Percentiles rank a stretch among this genome's conserved stretches.
phyloP scores from a whole-genome alignment of 2,888 invertebrate species.

The Stegana nigrithorax region DNA sequence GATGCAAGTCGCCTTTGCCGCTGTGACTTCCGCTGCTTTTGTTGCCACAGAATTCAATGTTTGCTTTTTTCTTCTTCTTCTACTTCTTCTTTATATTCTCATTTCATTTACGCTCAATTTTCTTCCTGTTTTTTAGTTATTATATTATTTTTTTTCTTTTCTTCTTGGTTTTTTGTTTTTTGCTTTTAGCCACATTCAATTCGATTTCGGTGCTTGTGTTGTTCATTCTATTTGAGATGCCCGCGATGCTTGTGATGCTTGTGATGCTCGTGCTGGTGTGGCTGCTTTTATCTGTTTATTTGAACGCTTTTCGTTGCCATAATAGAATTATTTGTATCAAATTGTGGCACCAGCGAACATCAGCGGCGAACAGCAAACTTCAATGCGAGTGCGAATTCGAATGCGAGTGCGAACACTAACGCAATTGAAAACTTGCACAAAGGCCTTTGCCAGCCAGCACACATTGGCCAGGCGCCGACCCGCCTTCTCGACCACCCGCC shows the following conservation, averaged over 20 bases:
- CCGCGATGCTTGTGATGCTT: not conserved
- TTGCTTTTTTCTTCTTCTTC: too few relatives aligned
- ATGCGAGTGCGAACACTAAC: slow-evolving; percentile 3
- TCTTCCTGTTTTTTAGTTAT: too few relatives aligned
- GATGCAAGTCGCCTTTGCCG: too few relatives aligned
- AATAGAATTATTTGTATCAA: slow-evolving; percentile 59
- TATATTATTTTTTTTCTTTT: too few relatives aligned
- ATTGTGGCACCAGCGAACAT: slow-evolving; percentile 43
- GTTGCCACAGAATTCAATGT: too few relatives aligned
- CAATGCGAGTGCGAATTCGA: not conserved
- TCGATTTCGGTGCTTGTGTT: too few relatives aligned
- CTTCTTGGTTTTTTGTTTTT: too few relatives aligned
- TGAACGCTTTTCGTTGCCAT: slow-evolving; percentile 40
- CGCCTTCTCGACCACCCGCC: not conserved
- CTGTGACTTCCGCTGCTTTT: too few relatives aligned
- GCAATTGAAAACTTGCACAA: slow-evolving; percentile 17
- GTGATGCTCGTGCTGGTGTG: not conserved
- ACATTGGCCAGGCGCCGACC: not conserved
- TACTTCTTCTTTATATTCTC: too few relatives aligned
- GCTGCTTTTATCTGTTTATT: slow-evolving; percentile 13
- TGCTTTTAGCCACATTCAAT: too few relatives aligned
- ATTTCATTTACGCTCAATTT: too few relatives aligned
- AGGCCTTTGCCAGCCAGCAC: not conserved
- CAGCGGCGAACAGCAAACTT: not conserved
- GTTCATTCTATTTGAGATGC: not conserved